Conservation (phyloP, 1,140 invertebrate genomes). For the Drosophila nannoptera region DNA sequence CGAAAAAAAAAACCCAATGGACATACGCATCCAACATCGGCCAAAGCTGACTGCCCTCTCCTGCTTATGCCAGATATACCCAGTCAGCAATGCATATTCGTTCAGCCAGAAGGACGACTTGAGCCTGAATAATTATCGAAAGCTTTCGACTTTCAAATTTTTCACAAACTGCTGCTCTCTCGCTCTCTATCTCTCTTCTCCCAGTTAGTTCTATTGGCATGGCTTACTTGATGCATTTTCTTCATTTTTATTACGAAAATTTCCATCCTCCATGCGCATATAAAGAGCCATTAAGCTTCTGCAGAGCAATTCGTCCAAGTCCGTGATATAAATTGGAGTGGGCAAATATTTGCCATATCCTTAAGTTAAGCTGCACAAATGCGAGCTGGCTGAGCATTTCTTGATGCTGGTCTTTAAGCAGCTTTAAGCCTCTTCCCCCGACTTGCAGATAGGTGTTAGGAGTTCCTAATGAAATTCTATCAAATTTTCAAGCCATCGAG, state of each 20-base stretch:
- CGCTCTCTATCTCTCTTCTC: no score
- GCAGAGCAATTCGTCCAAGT: not conserved
- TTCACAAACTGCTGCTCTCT: no score
- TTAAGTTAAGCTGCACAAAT: not conserved
- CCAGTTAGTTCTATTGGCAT: not conserved
- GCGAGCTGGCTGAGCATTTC: not conserved
- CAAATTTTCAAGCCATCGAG: not conserved
- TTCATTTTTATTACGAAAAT: not conserved
- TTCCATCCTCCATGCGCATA: not conserved
- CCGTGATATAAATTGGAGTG: not conserved
- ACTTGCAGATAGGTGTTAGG: no score
- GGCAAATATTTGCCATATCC: not conserved
- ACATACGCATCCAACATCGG: conserved; percentile 35
- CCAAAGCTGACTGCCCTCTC: not conserved
- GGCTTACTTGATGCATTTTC: not conserved
- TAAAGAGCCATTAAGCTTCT: not conserved
- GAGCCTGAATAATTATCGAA: not conserved
- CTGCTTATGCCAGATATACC: not conserved
- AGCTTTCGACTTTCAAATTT: not conserved
- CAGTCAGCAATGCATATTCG: not conserved
- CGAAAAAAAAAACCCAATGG: conserved; percentile 25
- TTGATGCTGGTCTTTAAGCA: not conserved
- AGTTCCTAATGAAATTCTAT: not conserved
- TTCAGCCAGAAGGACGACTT: not conserved
- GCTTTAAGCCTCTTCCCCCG: no score